Evolutionary conservation across 92 coral and sea anemone genomes (phyloP).

Genomic region (Isaurus tuberculatus): DNA sequence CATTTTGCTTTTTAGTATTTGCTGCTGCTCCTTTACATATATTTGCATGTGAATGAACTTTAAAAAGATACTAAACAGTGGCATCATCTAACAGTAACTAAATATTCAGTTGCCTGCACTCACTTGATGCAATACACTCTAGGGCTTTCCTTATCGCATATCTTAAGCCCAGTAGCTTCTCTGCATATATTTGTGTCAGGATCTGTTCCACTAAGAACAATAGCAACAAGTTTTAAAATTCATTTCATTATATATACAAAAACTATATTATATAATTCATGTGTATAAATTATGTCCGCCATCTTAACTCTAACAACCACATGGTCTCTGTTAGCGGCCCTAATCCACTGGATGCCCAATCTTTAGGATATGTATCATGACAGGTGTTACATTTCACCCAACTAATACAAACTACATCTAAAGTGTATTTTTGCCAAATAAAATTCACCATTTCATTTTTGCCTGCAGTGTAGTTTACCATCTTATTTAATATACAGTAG

Average conservation of each 20-base stretch:
- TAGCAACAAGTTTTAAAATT: not conserved
- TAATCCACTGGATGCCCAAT: no score
- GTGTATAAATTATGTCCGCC: not conserved
- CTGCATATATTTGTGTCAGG: slow-evolving; percentile 7
- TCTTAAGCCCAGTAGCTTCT: slow-evolving; percentile 25
- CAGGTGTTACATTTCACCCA: no score
- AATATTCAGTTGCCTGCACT: not conserved
- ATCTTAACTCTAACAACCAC: no score
- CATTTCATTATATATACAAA: not conserved
- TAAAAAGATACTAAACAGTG: not conserved
- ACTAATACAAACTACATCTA: no score
- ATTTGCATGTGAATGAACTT: not conserved
- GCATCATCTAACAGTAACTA: slow-evolving; percentile 3
- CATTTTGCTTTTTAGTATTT: slow-evolving; percentile 8
- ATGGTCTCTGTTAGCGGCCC: no score
- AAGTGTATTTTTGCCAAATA: no score
- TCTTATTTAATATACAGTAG: not conserved
- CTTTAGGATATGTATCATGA: no score
- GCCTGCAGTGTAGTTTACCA: no score
- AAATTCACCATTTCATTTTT: no score
- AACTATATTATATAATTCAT: not conserved
- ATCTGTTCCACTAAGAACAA: slow-evolving; percentile 17
- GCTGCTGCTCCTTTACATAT: slow-evolving; percentile 3
- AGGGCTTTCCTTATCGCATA: slow-evolving; percentile 19
- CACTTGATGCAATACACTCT: not conserved